Conservation (phyloP, 2,797 vertebrate genomes). For the Enteromius thamalakanensis region DNA sequence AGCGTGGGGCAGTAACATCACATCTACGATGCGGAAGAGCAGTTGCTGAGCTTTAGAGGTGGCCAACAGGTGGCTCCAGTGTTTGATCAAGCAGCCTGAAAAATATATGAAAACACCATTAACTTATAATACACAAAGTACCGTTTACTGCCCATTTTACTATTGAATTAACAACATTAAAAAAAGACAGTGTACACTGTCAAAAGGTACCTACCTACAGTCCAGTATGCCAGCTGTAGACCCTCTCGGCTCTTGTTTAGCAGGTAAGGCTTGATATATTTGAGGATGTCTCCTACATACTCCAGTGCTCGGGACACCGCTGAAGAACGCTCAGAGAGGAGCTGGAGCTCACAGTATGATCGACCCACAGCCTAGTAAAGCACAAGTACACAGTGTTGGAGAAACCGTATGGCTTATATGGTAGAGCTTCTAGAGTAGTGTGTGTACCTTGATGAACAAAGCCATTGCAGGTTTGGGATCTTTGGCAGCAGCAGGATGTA, state of each 20-base stretch:
- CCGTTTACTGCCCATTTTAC: background rate
- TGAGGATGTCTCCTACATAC: constrained; percentile 91
- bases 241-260: constrained; percentile 87
- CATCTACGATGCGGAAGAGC: constrained; percentile 91
- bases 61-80: constrained; percentile 92
- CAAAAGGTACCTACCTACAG: constrained; percentile 77
- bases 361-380: constrained; percentile 83
- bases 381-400: background rate
- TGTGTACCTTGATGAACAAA: constrained; percentile 88
- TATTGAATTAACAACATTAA: background rate
- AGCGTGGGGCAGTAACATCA: constrained; percentile 87
- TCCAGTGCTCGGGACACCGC: constrained; percentile 88
- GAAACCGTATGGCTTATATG: background rate
- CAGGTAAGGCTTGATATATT: constrained; percentile 92
- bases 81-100: constrained; percentile 90
- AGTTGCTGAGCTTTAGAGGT: constrained; percentile 93
- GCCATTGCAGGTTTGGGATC: constrained; percentile 83
- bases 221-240: constrained; percentile 86
- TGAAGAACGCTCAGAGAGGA: constrained; percentile 85
- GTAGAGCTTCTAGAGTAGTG: constrained; percentile 11
- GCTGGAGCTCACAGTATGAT: constrained; percentile 83
- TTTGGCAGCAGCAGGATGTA: constrained; percentile 71
- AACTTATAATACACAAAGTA: background rate
- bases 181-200: background rate
- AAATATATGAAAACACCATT: background rate